phyloP scores from a whole-genome alignment of 2,888 invertebrate genomes.

The Nycteola revayana region DNA sequence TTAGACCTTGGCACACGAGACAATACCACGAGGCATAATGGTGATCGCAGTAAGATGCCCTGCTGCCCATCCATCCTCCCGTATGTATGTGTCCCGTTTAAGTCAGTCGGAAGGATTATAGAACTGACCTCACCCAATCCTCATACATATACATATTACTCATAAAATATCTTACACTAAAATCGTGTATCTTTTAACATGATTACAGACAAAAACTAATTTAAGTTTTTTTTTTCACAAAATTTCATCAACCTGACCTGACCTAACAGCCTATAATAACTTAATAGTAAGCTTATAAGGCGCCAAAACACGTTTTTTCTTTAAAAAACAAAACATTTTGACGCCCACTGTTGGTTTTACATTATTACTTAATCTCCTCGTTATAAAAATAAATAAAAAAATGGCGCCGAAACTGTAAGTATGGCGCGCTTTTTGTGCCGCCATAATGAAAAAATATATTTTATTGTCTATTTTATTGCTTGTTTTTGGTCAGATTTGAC shows the following conservation, averaged over 20 bases:
- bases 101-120: no score
- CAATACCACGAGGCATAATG: no score
- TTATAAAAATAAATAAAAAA: slow-evolving; percentile 48
- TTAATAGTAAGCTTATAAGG: slow-evolving; percentile 33
- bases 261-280: slow-evolving; percentile 36
- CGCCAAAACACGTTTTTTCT: slow-evolving; percentile 43
- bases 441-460: slow-evolving; percentile 41
- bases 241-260: slow-evolving; percentile 29
- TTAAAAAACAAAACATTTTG: slow-evolving; percentile 45
- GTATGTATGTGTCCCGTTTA: no score
- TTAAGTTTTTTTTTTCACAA: slow-evolving; percentile 11
- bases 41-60: no score
- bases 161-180: no score
- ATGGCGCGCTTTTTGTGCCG: slow-evolving; percentile 37
- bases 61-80: no score
- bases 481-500: slow-evolving; percentile 38
- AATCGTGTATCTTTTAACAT: neutral
- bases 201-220: slow-evolving; percentile 29
- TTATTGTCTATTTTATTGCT: slow-evolving; percentile 47
- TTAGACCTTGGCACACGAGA: no score
- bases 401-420: slow-evolving; percentile 55
- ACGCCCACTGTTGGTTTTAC: slow-evolving; percentile 75
- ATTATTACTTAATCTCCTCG: slow-evolving; percentile 66
- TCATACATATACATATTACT: no score
- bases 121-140: no score